phyloP scores from a whole-genome alignment of 1,140 invertebrate species.

The Diploscapter pachys region DNA sequence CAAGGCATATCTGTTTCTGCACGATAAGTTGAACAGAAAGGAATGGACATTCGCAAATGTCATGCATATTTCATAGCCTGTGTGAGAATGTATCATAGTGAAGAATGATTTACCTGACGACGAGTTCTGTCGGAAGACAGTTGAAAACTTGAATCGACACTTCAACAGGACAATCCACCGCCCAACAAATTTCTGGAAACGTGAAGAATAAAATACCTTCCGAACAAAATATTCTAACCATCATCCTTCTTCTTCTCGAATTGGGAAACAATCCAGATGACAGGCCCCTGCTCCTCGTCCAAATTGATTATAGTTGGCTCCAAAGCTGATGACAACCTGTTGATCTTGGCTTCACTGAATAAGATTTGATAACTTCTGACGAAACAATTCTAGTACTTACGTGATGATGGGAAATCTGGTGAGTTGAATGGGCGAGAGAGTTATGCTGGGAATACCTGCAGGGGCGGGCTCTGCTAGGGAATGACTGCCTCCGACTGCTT shows the following conservation, averaged over 20 bases:
- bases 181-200: conserved; percentile 50
- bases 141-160: conserved; percentile 51
- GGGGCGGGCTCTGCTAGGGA: conserved; percentile 43
- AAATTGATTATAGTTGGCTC: conserved; percentile 45
- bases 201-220: background rate
- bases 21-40: no score
- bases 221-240: conserved; percentile 29
- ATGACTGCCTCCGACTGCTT: conserved; percentile 32
- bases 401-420: conserved; percentile 50
- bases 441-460: conserved; percentile 46
- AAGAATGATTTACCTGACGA: conserved; percentile 36
- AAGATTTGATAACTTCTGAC: background rate
- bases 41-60: no score
- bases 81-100: no score
- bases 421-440: conserved; percentile 53
- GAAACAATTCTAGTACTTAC: conserved; percentile 35
- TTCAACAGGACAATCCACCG: conserved; percentile 49
- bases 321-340: conserved; percentile 45
- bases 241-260: conserved; percentile 46
- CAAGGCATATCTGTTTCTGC: no score
- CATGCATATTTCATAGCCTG: no score
- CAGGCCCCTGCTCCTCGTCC: conserved; percentile 15
- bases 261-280: conserved; percentile 58
- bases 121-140: conserved; percentile 42
- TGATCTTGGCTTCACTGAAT: conserved; percentile 46